These are phyloP conservation scores for Centropus bengalensis DNA, from an alignment of 2,113 vertebrate species.

Conservation along the genomic window DNA sequence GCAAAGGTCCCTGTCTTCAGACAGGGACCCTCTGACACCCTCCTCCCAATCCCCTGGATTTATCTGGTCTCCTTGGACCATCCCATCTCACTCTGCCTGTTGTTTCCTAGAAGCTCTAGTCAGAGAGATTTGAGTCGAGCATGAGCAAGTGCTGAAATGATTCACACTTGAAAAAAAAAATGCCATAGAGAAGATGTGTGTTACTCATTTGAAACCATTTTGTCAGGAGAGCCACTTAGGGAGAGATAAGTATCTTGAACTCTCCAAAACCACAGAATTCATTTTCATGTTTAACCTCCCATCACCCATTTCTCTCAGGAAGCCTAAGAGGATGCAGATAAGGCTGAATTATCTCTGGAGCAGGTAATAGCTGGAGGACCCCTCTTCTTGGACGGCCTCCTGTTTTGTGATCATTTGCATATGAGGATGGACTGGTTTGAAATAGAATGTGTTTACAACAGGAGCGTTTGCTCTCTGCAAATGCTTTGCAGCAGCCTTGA, in stretches of 20 bases:
- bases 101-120: background rate
- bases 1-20: background rate
- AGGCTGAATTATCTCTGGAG: conserved; percentile 51
- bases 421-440: background rate
- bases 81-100: background rate
- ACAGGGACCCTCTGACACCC: background rate
- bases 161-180: conserved; percentile 54
- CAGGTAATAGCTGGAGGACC: conserved; percentile 40
- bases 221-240: conserved; percentile 63
- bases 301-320: conserved; percentile 12
- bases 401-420: background rate
- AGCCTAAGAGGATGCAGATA: conserved; percentile 60
- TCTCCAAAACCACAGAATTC: conserved; percentile 65
- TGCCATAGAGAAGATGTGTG: conserved; percentile 4
- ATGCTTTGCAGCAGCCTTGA: background rate
- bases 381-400: conserved; percentile 1
- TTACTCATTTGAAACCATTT: conserved; percentile 61
- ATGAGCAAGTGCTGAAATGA: background rate
- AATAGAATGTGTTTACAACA: fast-evolving
- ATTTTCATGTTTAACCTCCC: conserved; percentile 64
- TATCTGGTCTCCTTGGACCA: background rate
- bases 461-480: background rate
- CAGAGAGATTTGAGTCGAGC: background rate
- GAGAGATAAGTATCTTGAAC: conserved; percentile 66
- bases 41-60: background rate